Percentiles rank a stretch among this genome's conserved stretches.
Evolutionary conservation across 2,113 vertebrate genomes (phyloP).

Genomic region (Natator depressus): DNA sequence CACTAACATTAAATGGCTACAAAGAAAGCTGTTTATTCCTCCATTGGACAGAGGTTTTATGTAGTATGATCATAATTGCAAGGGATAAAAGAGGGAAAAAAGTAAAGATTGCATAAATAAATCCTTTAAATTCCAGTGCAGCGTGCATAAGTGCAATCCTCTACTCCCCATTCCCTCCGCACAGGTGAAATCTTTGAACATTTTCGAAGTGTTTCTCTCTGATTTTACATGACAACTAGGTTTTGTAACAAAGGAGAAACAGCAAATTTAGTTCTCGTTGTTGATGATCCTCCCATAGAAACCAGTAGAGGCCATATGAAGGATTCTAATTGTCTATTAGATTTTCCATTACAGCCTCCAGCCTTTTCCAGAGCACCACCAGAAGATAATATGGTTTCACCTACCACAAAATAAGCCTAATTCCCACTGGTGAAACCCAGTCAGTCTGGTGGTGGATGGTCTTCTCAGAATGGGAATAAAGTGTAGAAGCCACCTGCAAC

Average conservation of each 20-base stretch:
- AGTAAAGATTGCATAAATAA: not conserved
- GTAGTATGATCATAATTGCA: not conserved
- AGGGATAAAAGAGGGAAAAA: conserved; percentile 14
- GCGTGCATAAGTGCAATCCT: not conserved
- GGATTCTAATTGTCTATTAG: not conserved
- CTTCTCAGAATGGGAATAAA: not conserved
- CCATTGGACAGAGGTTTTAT: not conserved
- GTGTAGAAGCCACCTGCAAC: not conserved
- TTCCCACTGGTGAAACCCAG: not conserved
- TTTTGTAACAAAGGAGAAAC: not conserved
- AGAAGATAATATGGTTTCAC: not conserved
- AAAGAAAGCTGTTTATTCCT: not conserved
- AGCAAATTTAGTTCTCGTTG: not conserved
- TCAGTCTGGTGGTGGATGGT: not conserved
- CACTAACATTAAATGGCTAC: not conserved
- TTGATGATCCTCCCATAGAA: not conserved
- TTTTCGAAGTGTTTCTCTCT: not conserved
- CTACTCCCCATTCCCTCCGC: not conserved
- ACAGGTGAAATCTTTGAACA: not conserved
- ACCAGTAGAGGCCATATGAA: not conserved
- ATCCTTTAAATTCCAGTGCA: not conserved
- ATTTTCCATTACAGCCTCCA: not conserved
- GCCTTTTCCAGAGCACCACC: not conserved
- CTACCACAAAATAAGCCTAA: not conserved
- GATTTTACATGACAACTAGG: not conserved